Base-by-base conservation (phyloP, 2,113 vertebrate genomes). In the Atractosteus spatula region DNA sequence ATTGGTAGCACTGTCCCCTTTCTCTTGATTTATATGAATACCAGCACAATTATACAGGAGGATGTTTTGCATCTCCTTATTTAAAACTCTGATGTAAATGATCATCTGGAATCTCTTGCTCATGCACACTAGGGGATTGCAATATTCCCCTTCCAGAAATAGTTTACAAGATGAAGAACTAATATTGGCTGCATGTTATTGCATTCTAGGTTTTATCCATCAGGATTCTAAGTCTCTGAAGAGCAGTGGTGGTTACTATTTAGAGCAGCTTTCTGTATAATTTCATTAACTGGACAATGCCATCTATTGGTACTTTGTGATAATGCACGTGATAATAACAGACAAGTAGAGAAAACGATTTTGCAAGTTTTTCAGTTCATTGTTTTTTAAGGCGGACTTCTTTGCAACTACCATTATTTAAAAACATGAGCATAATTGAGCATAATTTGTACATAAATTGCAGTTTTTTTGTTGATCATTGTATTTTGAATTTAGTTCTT, bases 211-310 rank as follows among this genome's bases (percentile, higher is more conserved):
- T 51, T 13, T 51, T 61, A 74, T 74, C 59, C 68, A 70, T 74
- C 67, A 56, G 61, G 66, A 68, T 74, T 74, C 14, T 5, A 57
- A 70, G 47, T 68, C 67, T 74, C 68, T 44, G 57, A 70, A 57
- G 68, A 54, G 44, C 68, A 65, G 62, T 55, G 6, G n/a, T 69
- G 3, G 29, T 41, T 56, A 41, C 13, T 70, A 43, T 81, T 86
- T 85, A 87, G 79, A 84, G 77, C 77, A 81, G 62, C 76, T 79
- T 87, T 72, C 75, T 65, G 8, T 74, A 71, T 66, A 56, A 70
- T 54, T 86, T 89, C 83, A 61, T 79, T 88, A 83, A 87, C 82
- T 77, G 81, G 85, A 84, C 85, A 85, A 79, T 88, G 89, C 84
- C 88, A 89, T 87, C 89, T 89, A 72, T 86, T 89, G 88, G 82